Conservation (phyloP, 64 coral and sea anemone genomes). For the Actinia tenebrosa region DNA sequence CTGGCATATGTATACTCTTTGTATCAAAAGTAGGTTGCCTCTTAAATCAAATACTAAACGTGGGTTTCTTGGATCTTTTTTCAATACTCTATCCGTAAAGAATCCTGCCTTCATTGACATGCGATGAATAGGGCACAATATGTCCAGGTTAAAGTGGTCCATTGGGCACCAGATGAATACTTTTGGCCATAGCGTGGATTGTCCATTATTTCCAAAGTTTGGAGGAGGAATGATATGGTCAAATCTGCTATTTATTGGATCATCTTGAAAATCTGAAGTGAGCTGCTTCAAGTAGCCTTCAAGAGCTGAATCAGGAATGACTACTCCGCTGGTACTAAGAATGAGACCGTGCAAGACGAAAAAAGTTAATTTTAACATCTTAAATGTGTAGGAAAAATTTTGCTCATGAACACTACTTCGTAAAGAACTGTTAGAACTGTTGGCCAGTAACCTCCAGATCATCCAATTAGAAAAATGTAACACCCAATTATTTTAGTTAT, state of each 20-base stretch:
- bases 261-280: conserved; percentile 24
- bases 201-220: background rate
- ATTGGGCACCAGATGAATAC: conserved; percentile 75
- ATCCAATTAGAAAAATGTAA: no score
- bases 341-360: background rate
- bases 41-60: conserved; percentile 46
- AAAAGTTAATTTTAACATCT: background rate
- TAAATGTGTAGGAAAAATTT: background rate
- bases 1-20: conserved; percentile 45
- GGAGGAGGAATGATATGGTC: conserved; percentile 43
- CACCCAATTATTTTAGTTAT: no score
- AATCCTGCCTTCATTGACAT: conserved; percentile 6
- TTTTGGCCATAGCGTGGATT: conserved; percentile 46
- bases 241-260: conserved; percentile 38
- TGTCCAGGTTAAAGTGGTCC: conserved; percentile 37
- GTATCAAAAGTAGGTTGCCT: conserved; percentile 46
- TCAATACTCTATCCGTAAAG: conserved; percentile 29
- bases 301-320: background rate
- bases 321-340: background rate
- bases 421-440: no score
- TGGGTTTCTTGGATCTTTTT: conserved; percentile 18
- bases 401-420: background rate
- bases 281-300: conserved; percentile 35
- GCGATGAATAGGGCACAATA: conserved; percentile 27
- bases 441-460: no score